Evolutionary conservation across 2,888 invertebrate genomes (phyloP).

Genomic region (Hemistola chrysoprasaria): DNA sequence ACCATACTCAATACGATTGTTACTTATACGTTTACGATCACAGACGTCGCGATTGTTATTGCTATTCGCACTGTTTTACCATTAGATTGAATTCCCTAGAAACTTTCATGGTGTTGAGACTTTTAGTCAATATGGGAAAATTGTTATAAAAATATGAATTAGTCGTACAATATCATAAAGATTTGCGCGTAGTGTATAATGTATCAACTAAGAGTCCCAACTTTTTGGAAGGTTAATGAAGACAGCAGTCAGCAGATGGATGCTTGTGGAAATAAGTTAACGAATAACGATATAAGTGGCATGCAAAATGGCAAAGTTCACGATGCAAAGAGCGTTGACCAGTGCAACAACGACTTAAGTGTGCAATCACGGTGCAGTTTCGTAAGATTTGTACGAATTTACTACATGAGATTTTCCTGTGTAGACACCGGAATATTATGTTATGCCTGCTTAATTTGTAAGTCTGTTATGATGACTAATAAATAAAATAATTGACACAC

Average conservation of each 20-base stretch:
- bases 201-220: too few species aligned
- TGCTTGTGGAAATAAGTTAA: background rate
- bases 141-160: too few species aligned
- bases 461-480: slow-evolving; percentile 19
- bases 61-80: slow-evolving; percentile 34
- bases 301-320: slow-evolving; percentile 49
- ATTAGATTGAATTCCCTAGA: slow-evolving; percentile 18
- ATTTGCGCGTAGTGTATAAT: too few species aligned
- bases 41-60: slow-evolving; percentile 33
- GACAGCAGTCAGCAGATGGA: background rate
- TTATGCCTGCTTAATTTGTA: too few species aligned
- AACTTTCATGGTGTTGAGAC: slow-evolving; percentile 10
- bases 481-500: slow-evolving; percentile 11
- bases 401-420: background rate
- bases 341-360: slow-evolving; percentile 29
- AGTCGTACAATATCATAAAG: too few species aligned
- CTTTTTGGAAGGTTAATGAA: too few species aligned
- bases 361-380: slow-evolving; percentile 34
- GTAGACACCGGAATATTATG: too few species aligned
- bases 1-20: slow-evolving; percentile 52
- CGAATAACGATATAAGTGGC: slow-evolving; percentile 4
- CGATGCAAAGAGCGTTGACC: slow-evolving; percentile 47
- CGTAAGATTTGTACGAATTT: slow-evolving; percentile 10
- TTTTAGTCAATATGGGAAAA: too few species aligned
- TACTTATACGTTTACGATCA: slow-evolving; percentile 44